Evolutionary conservation across 2,113 vertebrate species (phyloP), one percentile per base, ranked within the genome.

Genomic region (Menidia beryllina): DNA sequence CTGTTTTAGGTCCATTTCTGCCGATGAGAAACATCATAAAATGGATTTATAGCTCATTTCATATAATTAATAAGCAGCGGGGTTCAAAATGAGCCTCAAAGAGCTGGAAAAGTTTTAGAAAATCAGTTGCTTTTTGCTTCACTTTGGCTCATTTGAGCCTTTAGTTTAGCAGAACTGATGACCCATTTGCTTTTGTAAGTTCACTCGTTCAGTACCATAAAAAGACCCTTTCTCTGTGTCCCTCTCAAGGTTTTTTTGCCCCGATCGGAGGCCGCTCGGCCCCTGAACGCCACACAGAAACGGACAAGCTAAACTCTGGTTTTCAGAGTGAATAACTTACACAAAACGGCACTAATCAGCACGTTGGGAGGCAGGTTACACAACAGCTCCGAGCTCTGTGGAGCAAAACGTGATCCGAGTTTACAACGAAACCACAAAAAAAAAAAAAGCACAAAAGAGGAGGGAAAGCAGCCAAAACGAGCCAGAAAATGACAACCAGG

Each of bases 401-500:
- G 77, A 76, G 58, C 69, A 69, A 10, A 13, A 72, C 60, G 63
- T 1, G 21, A 77, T 79, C 72, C 73, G 71, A 77, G 83, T 82
- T 72, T 58, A 51, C 72, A 59, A 19, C 51, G 69, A 60, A 24
- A 47, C 10, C 1, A 36, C 69, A 55, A 47, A 3, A 54, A 17
- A 43, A 63, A 59, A 63, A 65, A 54, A 65, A 81, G 69, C 36
- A 72, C 85, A 64, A 88, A 77, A 23, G 25, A 79, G 65, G 24
- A 21, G 62, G 53, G 65, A 84, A 67, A 66, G 64, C 77, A 77
- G 66, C 77, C 77, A 57, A 81, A 85, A n/a, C 83, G 86, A 65
- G 48, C 39, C 67, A 43, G 25, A 48, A 60, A 56, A 59, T 84
- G 82, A 90, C 91, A 86, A 92, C 83, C 87, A 85, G 82, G 77